A percentile compares a stretch with the other conserved stretches of the same genome.
phyloP scores from a whole-genome alignment of 2,888 invertebrate species.

The Metalampra italica region DNA sequence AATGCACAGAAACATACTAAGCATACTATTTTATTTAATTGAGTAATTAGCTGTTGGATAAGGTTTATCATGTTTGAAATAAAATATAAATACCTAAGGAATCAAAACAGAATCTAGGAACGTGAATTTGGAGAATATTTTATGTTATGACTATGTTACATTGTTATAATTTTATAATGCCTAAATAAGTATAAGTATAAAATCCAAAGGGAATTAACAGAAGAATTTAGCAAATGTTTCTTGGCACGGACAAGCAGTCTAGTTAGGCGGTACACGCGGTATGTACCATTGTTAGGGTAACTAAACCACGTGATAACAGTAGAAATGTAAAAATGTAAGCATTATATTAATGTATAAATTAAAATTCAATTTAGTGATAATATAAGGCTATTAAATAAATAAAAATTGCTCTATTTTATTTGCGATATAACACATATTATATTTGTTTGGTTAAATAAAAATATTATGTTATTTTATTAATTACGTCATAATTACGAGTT shows the following conservation, averaged over 20 bases:
- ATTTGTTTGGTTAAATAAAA: slow-evolving; percentile 36
- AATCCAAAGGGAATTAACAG: no score
- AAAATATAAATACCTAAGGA: no score
- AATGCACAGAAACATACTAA: no score
- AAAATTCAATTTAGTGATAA: slow-evolving; percentile 35
- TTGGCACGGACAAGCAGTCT: neutral
- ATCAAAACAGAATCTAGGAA: no score
- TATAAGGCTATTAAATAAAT: slow-evolving; percentile 48
- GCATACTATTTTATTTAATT: no score
- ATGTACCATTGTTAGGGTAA: slow-evolving; percentile 43
- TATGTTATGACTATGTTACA: no score
- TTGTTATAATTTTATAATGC: no score
- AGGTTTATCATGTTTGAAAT: no score
- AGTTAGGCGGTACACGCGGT: slow-evolving; percentile 21
- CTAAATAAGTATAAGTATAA: no score
- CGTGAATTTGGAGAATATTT: no score
- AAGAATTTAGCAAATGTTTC: neutral
- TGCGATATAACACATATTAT: slow-evolving; percentile 46
- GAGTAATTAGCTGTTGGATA: no score
- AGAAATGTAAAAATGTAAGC: slow-evolving; percentile 51
- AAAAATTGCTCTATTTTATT: slow-evolving; percentile 34
- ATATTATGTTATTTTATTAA: slow-evolving; percentile 46
- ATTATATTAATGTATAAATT: slow-evolving; percentile 48
- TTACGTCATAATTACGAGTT: slow-evolving; percentile 44
- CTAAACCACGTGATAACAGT: slow-evolving; percentile 69